These are phyloP conservation scores for Hydrochoerus hydrochaeris DNA, from an alignment of 2,113 vertebrate species.

Conservation along the genomic window DNA sequence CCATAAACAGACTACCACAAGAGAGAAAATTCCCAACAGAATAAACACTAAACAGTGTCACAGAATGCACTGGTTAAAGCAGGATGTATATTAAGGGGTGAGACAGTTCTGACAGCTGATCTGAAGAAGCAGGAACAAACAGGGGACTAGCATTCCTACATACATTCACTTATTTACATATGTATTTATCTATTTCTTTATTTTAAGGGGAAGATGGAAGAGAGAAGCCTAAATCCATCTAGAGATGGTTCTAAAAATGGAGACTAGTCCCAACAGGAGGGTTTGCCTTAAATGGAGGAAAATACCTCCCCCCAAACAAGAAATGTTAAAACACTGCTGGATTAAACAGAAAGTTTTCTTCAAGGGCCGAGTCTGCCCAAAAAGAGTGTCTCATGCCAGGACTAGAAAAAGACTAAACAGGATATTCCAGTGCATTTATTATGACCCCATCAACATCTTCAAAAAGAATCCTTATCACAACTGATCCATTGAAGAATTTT, in stretches of 20 bases:
- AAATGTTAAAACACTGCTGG: conserved; percentile 5
- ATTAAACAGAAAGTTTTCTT: not conserved
- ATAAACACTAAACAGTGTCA: not conserved
- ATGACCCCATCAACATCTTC: not conserved
- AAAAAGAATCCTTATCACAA: conserved; percentile 51
- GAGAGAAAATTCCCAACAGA: not conserved
- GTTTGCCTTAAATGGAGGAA: not conserved
- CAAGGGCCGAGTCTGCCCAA: not conserved
- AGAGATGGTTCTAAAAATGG: conserved; percentile 29
- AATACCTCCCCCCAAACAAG: not conserved
- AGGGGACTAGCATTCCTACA: not conserved
- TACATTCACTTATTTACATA: too few relatives aligned
- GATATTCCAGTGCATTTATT: not conserved
- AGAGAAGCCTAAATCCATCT: not conserved
- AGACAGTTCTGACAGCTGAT: not conserved
- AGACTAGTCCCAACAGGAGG: not conserved
- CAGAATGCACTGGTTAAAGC: not conserved
- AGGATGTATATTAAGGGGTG: not conserved
- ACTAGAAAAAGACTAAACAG: not conserved
- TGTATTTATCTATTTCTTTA: not conserved
- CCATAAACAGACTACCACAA: not conserved
- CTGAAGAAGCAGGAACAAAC: not conserved
- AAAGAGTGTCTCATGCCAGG: not conserved
- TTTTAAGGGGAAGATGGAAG: not conserved
- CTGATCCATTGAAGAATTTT: conserved; percentile 52